A percentile compares a stretch with the other conserved stretches of the same genome.
phyloP scores from a whole-genome alignment of 1,140 invertebrate genomes.

The Aphis gossypii region DNA sequence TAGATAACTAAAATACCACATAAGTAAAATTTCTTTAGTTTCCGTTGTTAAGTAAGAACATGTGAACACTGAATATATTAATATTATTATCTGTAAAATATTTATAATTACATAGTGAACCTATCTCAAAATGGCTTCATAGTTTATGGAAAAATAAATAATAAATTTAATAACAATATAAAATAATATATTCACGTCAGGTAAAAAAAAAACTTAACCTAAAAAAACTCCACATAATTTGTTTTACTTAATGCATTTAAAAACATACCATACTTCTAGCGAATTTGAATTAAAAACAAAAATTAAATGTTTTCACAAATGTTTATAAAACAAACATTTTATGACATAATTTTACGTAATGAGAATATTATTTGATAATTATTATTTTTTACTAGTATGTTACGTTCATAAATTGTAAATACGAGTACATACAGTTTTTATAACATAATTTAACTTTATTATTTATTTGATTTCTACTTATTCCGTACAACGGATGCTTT shows the following conservation, averaged over 20 bases:
- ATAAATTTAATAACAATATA: neutral
- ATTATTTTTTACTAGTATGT: neutral
- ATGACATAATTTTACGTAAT: neutral
- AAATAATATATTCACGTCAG: neutral
- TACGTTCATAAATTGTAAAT: neutral
- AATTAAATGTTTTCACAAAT: neutral
- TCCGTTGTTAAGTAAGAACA: neutral
- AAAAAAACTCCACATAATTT: neutral
- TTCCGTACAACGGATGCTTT: neutral
- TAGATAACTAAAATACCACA: slow-evolving; percentile 22
- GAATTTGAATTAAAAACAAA: neutral
- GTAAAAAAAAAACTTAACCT: neutral
- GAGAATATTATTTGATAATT: neutral
- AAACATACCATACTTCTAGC: neutral
- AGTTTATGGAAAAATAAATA: neutral
- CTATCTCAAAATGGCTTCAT: neutral
- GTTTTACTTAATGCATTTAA: neutral
- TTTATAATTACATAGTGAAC: neutral
- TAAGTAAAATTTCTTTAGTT: neutral
- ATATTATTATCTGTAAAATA: neutral
- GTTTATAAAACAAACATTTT: neutral
- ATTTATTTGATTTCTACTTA: neutral
- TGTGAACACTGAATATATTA: neutral
- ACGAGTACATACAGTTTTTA: neutral
- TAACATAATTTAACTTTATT: neutral